These are phyloP conservation scores for Archaeoteleia sp. DNA, from an alignment of 2,888 invertebrate species.

Conservation along the genomic window DNA sequence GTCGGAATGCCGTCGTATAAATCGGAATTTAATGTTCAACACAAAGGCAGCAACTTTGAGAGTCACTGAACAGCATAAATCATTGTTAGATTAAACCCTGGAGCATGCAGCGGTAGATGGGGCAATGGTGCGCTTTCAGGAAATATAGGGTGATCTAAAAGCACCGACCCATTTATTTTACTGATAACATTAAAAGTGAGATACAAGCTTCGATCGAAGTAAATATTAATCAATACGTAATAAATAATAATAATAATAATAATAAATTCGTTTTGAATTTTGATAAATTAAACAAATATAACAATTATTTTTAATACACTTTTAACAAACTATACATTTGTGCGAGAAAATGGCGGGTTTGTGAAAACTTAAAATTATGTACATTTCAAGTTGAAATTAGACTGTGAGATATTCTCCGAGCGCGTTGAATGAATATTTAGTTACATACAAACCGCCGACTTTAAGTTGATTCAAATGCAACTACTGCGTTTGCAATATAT, in stretches of 20 bases:
- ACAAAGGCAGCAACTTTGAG: slow-evolving; percentile 60
- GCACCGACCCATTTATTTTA: slow-evolving; percentile 62
- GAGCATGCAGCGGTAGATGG: slow-evolving; percentile 56
- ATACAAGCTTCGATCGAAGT: slow-evolving; percentile 24
- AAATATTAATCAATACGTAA: slow-evolving; percentile 42
- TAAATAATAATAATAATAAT: too few species aligned
- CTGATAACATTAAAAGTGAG: slow-evolving; percentile 47
- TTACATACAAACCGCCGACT: slow-evolving; percentile 46
- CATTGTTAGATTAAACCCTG: slow-evolving; percentile 73
- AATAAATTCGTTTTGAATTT: slow-evolving; percentile 14
- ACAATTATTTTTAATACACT: too few species aligned
- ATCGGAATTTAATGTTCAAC: slow-evolving; percentile 44
- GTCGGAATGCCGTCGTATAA: slow-evolving; percentile 32
- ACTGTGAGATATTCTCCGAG: slow-evolving; percentile 44
- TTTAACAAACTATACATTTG: slow-evolving; percentile 23
- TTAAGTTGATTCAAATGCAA: slow-evolving; percentile 50
- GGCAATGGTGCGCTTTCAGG: slow-evolving; percentile 64
- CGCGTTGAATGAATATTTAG: slow-evolving; percentile 49
- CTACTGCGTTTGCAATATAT: slow-evolving; percentile 40
- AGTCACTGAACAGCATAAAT: slow-evolving; percentile 70
- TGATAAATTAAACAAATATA: too few species aligned
- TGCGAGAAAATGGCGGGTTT: slow-evolving; percentile 27
- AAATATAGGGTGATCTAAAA: slow-evolving; percentile 70
- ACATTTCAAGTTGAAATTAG: slow-evolving; percentile 47
- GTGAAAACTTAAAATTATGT: slow-evolving; percentile 39